Percentiles rank a stretch among this genome's conserved stretches.
Evolutionary conservation across 2,888 invertebrate genomes (phyloP).

Genomic region (Epistrophe grossulariae): DNA sequence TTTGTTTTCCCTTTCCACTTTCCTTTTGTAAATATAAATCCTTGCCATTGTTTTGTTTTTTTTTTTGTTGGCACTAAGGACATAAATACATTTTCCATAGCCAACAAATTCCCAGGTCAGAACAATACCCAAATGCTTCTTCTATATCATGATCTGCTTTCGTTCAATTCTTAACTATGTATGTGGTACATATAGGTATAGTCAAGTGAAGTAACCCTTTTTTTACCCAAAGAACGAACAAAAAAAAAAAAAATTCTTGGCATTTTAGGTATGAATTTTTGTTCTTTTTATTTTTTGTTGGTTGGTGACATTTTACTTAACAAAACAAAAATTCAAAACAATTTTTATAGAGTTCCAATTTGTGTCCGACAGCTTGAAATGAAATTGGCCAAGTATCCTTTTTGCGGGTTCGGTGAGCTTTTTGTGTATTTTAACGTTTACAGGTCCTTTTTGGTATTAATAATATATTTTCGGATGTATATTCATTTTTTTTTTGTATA

Average conservation of each 20-base stretch:
- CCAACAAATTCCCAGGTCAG: conserved; percentile 53
- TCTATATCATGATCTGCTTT: conserved; percentile 47
- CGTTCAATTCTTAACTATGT: neutral
- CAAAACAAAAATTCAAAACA: conserved; percentile 51
- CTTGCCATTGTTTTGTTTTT: neutral
- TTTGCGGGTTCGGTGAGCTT: conserved; percentile 11
- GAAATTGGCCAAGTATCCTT: conserved; percentile 19
- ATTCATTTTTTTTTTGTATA: neutral
- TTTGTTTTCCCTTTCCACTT: neutral
- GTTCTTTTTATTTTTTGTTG: neutral
- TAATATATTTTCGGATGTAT: conserved; percentile 2
- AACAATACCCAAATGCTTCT: conserved; percentile 43
- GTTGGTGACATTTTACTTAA: conserved; percentile 7
- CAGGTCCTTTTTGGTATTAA: conserved; percentile 19
- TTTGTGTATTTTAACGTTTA: conserved; percentile 22
- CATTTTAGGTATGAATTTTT: neutral
- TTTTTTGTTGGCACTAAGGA: neutral
- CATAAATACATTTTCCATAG: conserved; percentile 36
- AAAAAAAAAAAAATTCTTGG: neutral
- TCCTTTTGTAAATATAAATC: neutral
- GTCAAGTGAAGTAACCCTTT: conserved; percentile 41
- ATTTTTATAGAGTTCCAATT: conserved; percentile 66
- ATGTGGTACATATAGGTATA: neutral
- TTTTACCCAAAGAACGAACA: conserved; percentile 9
- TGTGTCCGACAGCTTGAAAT: conserved; percentile 48